Conservation (phyloP, 2,113 vertebrate genomes). For the Parotia lawesii region DNA sequence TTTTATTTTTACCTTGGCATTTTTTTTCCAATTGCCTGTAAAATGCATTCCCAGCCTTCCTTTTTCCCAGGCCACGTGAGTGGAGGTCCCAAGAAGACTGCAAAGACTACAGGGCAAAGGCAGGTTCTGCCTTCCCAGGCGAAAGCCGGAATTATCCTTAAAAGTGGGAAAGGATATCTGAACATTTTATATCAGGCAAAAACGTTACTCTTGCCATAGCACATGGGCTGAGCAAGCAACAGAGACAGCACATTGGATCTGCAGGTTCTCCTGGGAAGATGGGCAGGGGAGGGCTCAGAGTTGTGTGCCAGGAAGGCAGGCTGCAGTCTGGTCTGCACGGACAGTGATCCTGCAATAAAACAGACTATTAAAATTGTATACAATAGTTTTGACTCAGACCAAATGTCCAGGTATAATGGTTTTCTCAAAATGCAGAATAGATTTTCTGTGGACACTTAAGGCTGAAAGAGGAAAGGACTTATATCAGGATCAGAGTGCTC, state of each 20-base stretch:
- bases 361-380: background rate
- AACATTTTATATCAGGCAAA: background rate
- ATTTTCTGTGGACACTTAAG: background rate
- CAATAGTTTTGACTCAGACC: background rate
- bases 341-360: background rate
- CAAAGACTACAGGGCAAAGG: background rate
- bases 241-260: background rate
- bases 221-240: background rate
- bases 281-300: background rate
- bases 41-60: background rate
- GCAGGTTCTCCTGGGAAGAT: background rate
- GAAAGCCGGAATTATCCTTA: background rate
- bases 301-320: background rate
- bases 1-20: background rate
- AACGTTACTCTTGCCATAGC: background rate
- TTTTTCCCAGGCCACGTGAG: rapidly evolving
- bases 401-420: background rate
- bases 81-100: background rate
- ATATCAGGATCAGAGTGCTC: background rate
- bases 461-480: background rate
- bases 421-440: background rate
- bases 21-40: background rate
- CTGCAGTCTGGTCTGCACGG: background rate
- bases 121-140: background rate
- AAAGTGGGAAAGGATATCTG: background rate